Evolutionary conservation across 2,888 invertebrate genomes (phyloP).

Genomic region (Apotomis turbidana): DNA sequence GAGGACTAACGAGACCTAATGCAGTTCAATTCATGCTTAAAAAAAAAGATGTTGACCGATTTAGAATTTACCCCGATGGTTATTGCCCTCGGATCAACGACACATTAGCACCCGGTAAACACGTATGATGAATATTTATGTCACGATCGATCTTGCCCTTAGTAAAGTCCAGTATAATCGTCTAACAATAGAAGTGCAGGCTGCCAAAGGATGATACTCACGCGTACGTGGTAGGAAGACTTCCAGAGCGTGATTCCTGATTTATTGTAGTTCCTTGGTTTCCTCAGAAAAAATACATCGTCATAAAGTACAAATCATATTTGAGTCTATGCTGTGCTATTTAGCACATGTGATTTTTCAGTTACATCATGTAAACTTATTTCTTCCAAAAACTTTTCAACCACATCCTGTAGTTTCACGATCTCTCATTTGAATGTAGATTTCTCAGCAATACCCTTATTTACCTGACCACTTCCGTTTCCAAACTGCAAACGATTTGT

Average conservation of each 20-base stretch:
- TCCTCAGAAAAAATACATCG: neutral
- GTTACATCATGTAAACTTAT: constrained; percentile 15
- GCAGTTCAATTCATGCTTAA: too few relatives aligned
- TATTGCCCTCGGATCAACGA: constrained; percentile 39
- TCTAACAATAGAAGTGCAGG: constrained; percentile 39
- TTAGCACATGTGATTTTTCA: constrained; percentile 2
- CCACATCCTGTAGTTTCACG: constrained; percentile 30
- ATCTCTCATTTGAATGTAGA: constrained; percentile 16
- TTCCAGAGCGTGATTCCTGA: constrained; percentile 9
- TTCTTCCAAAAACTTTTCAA: neutral
- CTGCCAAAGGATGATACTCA: constrained; percentile 36
- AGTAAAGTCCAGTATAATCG: constrained; percentile 45
- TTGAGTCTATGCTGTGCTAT: neutral
- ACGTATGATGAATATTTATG: constrained; percentile 58
- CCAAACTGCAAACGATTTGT: constrained; percentile 32
- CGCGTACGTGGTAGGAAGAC: constrained; percentile 22
- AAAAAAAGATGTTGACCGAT: neutral
- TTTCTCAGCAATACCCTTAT: constrained; percentile 25
- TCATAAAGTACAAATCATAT: neutral
- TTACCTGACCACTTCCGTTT: constrained; percentile 40
- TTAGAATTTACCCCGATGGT: constrained; percentile 20
- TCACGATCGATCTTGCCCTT: constrained; percentile 53
- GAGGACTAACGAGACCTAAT: too few relatives aligned
- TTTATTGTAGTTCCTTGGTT: neutral
- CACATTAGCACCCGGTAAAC: constrained; percentile 50